These are phyloP conservation scores for Baronia brevicornis DNA, from an alignment of 2,888 invertebrate species.

Conservation along the genomic window DNA sequence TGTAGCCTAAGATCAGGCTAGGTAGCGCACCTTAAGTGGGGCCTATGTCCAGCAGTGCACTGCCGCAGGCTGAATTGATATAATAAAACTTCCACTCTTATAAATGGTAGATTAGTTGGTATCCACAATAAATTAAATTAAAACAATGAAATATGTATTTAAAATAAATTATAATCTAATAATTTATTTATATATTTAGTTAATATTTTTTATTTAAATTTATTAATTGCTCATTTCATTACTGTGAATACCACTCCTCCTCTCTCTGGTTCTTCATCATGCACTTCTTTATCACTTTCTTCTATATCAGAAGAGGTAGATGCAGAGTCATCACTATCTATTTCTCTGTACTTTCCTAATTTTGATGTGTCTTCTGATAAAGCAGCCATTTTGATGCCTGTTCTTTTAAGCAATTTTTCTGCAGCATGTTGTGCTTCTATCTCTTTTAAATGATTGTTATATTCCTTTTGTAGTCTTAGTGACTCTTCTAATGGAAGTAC, in stretches of 20 bases:
- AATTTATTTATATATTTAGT: neutral
- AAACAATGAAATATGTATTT: too few species aligned
- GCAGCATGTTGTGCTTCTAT: constrained; percentile 75
- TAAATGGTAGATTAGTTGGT: too few species aligned
- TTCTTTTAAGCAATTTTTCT: constrained; percentile 59
- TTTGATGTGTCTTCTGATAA: constrained; percentile 40
- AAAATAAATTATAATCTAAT: neutral
- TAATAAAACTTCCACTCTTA: too few species aligned
- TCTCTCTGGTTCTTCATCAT: constrained; percentile 75
- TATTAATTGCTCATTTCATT: constrained; percentile 39
- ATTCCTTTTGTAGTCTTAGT: constrained; percentile 69
- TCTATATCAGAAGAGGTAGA: constrained; percentile 51
- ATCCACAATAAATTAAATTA: too few species aligned
- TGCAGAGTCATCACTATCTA: constrained; percentile 41
- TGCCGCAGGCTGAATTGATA: too few species aligned
- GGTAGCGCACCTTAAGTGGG: too few species aligned
- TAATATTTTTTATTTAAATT: constrained; percentile 1
- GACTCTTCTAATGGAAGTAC: constrained; percentile 73
- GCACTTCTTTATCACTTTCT: constrained; percentile 71
- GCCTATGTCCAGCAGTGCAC: too few species aligned
- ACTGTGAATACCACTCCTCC: constrained; percentile 72
- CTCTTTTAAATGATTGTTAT: constrained; percentile 57
- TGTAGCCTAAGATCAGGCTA: too few species aligned
- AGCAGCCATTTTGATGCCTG: constrained; percentile 51
- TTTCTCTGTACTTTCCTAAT: constrained; percentile 54